Base-by-base conservation (phyloP, 1,140 invertebrate species). In the Papilio machaon region DNA sequence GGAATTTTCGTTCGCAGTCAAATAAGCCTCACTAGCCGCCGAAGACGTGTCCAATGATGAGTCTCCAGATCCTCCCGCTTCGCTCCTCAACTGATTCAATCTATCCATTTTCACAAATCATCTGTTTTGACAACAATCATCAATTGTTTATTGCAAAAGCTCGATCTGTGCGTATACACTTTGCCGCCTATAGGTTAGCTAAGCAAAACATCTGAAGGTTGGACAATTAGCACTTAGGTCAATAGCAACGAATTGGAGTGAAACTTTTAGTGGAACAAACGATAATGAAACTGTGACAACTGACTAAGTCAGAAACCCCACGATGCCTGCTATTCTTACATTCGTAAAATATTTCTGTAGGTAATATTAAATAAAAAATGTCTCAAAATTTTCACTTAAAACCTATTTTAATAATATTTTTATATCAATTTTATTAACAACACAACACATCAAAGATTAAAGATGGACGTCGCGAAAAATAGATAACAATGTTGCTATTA, bases 101-200 rank as follows among this genome's bases (percentile, higher is more conserved):
- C 92, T 94, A 94, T 94, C 93, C 93, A 94, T 94, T 90, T 87
- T 87, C 90, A 91, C 91, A 88, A 91, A 91, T 94, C 93, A 94
- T 93, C 91, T 92, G 91, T 89, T 91, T 86, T 86, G 88, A 91
- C 87, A 90, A 88, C 85, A 90, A 80, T 84, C 86, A 84, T 83
- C 73, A 81, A 87, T 79, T 79, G 84, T 83, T 84, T 81, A 79
- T 73, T 67, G 49, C 47, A 86, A 74, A 83, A 84, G 64, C 75
- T 83, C 74, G 73, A 76, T 81, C 81, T 81, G 52, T 60, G 78
- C 81, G 80, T 83, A 82, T 67, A 82, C 76, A 84, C 81, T 85
- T 83, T 86, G 82, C 85, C 74, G 80, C 76, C 85, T 83, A 84
- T 80, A 86, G 77, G 83, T 85, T 85, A 85, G 77, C 80, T 85